These are phyloP conservation scores for Eurois occulta DNA, from an alignment of 2,888 invertebrate genomes.

Conservation along the genomic window DNA sequence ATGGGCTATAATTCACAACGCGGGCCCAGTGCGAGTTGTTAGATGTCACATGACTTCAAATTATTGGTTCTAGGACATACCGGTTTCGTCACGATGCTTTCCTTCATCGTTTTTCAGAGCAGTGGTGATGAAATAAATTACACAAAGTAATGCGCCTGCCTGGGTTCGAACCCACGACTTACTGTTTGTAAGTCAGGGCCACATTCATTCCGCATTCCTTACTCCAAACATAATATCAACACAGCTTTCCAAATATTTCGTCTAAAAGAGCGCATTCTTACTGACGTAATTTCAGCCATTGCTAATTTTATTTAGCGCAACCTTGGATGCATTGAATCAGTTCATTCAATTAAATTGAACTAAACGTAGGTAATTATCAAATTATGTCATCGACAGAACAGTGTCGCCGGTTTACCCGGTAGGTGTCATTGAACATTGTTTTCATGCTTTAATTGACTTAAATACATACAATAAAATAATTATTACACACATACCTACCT, in stretches of 20 bases:
- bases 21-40: too few species aligned
- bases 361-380: conserved; percentile 41
- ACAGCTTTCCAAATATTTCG: conserved; percentile 27
- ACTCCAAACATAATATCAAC: conserved; percentile 9
- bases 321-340: conserved; percentile 63
- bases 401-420: background rate
- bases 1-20: too few species aligned
- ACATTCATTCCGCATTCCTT: background rate
- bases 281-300: conserved; percentile 40
- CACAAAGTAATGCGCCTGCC: too few species aligned
- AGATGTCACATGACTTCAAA: too few species aligned
- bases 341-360: conserved; percentile 53
- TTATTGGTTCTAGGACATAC: too few species aligned
- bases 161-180: too few species aligned
- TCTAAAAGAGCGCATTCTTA: conserved; percentile 8
- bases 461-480: background rate
- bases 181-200: too few species aligned
- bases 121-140: too few species aligned
- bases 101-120: too few species aligned
- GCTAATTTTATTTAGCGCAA: conserved; percentile 53
- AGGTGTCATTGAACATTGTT: conserved; percentile 12
- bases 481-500: background rate
- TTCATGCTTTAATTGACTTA: conserved; percentile 5
- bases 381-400: conserved; percentile 56
- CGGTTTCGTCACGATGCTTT: too few species aligned